phyloP scores from a whole-genome alignment of 2,113 vertebrate species.

The Bufo gargarizans region DNA sequence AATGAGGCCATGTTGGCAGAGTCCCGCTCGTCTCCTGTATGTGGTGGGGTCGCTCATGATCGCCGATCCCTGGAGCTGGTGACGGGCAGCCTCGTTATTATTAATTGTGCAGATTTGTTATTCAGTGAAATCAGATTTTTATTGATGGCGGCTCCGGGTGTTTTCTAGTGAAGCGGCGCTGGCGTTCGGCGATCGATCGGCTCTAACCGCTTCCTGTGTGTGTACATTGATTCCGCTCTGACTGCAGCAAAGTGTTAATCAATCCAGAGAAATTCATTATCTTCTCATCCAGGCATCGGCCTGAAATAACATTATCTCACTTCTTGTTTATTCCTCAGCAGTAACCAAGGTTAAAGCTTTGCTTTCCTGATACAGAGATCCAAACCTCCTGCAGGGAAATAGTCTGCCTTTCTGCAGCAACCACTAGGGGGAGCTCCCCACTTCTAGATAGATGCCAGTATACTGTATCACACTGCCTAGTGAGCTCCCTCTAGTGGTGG shows the following conservation, averaged over 20 bases:
- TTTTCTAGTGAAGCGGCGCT: neutral
- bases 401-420: no score
- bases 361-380: neutral
- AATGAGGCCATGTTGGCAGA: no score
- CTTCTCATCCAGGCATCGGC: neutral
- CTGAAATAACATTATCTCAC: neutral
- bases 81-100: neutral
- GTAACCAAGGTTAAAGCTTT: neutral
- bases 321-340: neutral
- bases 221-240: neutral
- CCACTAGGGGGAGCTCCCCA: no score
- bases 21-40: neutral
- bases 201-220: neutral
- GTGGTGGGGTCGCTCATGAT: neutral
- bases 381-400: neutral
- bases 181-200: neutral
- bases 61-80: neutral
- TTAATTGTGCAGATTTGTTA: neutral
- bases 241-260: constrained; percentile 10
- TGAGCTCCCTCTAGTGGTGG: no score
- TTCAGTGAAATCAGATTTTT: neutral
- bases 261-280: neutral
- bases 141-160: neutral
- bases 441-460: no score
- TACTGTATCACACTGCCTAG: no score